phyloP scores from a whole-genome alignment of 30 jellyfish, hydroid and myxozoan species.

The Nemopilema nomurai region DNA sequence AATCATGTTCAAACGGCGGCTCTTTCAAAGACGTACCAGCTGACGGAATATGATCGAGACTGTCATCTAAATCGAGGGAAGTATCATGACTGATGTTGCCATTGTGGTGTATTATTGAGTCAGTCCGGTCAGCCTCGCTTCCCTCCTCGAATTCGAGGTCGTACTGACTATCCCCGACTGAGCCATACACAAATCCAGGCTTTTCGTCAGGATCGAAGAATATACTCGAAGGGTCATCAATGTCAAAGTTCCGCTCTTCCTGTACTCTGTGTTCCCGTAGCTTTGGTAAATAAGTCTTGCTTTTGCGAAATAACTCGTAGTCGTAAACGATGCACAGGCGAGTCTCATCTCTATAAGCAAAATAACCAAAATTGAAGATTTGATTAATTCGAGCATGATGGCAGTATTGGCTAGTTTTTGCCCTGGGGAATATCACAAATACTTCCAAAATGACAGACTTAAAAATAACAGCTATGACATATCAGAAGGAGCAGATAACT shows the following conservation, averaged over 20 bases:
- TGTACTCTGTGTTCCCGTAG: constrained; percentile 87
- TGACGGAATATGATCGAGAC: constrained; percentile 82
- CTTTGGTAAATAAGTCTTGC: constrained; percentile 62
- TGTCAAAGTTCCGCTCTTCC: constrained; percentile 64
- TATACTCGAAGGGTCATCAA: constrained; percentile 98
- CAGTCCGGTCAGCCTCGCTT: constrained; percentile 29
- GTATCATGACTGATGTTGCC: constrained; percentile 54
- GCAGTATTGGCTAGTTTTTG: neutral
- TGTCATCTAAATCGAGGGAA: constrained; percentile 84
- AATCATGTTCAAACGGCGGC: constrained; percentile 63
- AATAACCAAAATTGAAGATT: neutral
- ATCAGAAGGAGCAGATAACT: too few species aligned
- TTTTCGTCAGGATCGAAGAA: constrained; percentile 98
- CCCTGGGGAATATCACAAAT: neutral
- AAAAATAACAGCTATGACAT: too few species aligned
- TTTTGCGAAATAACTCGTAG: constrained; percentile 39
- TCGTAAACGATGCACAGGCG: constrained; percentile 29
- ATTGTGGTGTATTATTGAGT: constrained; percentile 11
- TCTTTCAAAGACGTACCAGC: constrained; percentile 60
- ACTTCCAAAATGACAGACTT: neutral
- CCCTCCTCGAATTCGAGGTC: neutral
- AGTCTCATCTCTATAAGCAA: constrained; percentile 17
- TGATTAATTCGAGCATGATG: neutral
- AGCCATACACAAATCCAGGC: constrained; percentile 87
- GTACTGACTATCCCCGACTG: constrained; percentile 27